phyloP scores from a whole-genome alignment of 2,113 vertebrate genomes.

The Bos javanicus region DNA sequence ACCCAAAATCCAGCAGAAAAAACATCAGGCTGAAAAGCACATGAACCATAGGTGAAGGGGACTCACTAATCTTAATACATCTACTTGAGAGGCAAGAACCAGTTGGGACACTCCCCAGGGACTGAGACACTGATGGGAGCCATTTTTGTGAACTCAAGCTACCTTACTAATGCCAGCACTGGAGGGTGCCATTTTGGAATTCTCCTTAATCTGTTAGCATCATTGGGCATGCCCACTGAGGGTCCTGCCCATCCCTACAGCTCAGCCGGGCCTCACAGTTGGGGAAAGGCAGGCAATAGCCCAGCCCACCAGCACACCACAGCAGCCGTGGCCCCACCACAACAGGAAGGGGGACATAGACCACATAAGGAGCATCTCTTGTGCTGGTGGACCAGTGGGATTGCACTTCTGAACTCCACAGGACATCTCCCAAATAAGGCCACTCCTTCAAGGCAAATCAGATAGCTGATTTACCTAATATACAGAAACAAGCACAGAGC shows the following conservation, averaged over 20 bases:
- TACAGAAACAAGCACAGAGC: background rate
- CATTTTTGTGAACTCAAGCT: background rate
- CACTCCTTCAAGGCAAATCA: background rate
- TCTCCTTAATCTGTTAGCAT: background rate
- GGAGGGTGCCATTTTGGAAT: background rate
- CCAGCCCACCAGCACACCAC: background rate
- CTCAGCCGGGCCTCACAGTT: background rate
- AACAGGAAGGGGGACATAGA: background rate
- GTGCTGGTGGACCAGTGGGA: background rate
- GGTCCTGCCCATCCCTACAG: background rate
- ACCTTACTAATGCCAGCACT: background rate
- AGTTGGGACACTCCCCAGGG: background rate
- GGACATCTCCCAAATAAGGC: background rate
- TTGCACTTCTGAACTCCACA: background rate
- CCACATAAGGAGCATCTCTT: background rate
- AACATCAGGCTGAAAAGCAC: background rate
- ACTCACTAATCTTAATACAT: background rate
- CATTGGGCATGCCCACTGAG: background rate
- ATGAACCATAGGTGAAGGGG: background rate
- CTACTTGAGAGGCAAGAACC: background rate
- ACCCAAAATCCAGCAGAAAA: background rate
- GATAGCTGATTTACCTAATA: background rate
- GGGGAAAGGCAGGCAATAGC: background rate
- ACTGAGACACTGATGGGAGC: background rate
- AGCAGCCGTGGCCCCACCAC: background rate